A percentile compares a stretch with the other conserved stretches of the same genome.
These are phyloP conservation scores for Anoura caudifer DNA, from an alignment of 2,113 vertebrate genomes.

Conservation along the genomic window DNA sequence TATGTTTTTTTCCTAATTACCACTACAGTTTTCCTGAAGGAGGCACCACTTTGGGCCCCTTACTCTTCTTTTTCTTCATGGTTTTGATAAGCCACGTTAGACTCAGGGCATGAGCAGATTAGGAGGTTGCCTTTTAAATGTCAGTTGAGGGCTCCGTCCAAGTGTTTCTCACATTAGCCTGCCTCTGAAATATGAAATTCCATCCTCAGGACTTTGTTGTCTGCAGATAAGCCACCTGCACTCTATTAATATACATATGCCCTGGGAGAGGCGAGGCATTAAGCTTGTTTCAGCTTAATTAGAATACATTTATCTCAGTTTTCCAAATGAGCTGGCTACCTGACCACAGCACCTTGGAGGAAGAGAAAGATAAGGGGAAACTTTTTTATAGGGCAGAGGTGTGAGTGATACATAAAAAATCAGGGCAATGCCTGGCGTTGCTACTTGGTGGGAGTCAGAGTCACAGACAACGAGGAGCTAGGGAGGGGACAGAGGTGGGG, in stretches of 20 bases:
- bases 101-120: neutral
- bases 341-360: neutral
- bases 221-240: neutral
- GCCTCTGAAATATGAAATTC: neutral
- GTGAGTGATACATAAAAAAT: neutral
- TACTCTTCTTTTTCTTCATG: neutral
- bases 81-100: neutral
- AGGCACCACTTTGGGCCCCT: neutral
- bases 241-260: neutral
- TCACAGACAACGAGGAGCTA: neutral
- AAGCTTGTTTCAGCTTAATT: neutral
- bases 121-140: neutral
- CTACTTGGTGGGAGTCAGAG: neutral
- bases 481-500: neutral
- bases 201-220: neutral
- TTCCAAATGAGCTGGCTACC: neutral
- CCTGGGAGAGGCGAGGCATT: neutral
- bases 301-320: slow-evolving; percentile 8
- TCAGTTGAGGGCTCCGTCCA: neutral
- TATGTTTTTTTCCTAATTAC: neutral
- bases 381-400: neutral
- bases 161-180: neutral
- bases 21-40: neutral
- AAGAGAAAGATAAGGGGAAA: neutral
- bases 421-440: neutral